phyloP scores from a whole-genome alignment of 2,113 vertebrate genomes.

The Vulpes vulpes region DNA sequence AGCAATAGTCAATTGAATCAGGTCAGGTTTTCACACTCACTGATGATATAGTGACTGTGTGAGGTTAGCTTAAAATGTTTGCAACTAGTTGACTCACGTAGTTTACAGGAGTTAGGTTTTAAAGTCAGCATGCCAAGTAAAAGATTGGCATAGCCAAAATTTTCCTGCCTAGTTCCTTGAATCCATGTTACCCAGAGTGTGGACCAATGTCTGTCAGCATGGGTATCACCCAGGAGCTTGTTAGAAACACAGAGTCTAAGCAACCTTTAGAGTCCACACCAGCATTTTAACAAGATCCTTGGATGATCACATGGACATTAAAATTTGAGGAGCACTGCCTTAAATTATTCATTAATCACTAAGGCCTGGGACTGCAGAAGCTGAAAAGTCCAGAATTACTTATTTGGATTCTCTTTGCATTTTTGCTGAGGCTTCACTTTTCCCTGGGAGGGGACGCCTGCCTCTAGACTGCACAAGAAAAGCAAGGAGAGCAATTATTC shows the following conservation, averaged over 20 bases:
- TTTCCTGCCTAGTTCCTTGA: not conserved
- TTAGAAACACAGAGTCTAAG: not conserved
- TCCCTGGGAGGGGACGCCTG: not conserved
- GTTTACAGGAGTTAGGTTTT: not conserved
- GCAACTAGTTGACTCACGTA: not conserved
- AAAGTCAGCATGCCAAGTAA: not conserved
- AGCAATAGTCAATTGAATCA: not conserved
- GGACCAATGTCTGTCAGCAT: not conserved
- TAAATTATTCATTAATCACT: not conserved
- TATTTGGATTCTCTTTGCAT: not conserved
- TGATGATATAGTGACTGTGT: not conserved
- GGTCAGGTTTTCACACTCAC: not conserved
- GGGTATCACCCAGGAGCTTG: not conserved
- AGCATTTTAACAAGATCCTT: slow-evolving; percentile 9
- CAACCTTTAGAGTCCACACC: not conserved
- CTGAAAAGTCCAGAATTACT: not conserved
- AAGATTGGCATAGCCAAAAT: not conserved
- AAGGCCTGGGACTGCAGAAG: not conserved
- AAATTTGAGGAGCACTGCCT: slow-evolving; percentile 18
- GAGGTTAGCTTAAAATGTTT: not conserved
- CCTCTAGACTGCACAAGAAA: not conserved
- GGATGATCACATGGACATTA: not conserved
- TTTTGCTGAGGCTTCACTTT: slow-evolving; percentile 4
- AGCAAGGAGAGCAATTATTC: not conserved
- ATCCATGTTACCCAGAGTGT: not conserved